Base-by-base conservation (phyloP, 2,113 vertebrate species). In the Apeltes quadracus region DNA sequence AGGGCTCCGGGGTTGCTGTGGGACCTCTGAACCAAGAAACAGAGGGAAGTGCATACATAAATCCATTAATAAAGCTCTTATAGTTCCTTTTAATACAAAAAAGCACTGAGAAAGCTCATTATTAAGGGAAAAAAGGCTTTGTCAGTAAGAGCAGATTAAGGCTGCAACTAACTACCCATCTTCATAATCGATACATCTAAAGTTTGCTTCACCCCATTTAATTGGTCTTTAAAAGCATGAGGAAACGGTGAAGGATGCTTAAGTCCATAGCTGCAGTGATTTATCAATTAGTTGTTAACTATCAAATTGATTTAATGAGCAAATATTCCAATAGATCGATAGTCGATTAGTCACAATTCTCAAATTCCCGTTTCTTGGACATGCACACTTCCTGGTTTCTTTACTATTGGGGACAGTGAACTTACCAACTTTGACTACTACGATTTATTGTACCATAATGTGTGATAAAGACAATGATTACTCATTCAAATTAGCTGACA, bases 1-100 rank as follows among this genome's bases (percentile, higher is more conserved):
- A 94, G 91, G 61, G 95, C 94, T 79, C 88, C 90, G 15, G 95
- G 95, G 73, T 92, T 94, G 84, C 73, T 94, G 87, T 94, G 93
- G 72, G 94, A 86, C 69, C 90, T 94, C 96, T 98, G 88, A 61
- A 89, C 22, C 29, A 5, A 18, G 84, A 12, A 61, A n/a, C 32
- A 34, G 10, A 56, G 3, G n/a, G 51, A 39, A 58, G 6, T 1
- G 68, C 7, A 58, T 3, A 51, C 1, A 48, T 67, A 4, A 75
- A 50, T 68, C 15, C 18, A n/a, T 16, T 18, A 61, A 61, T 50
- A 4, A 67, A 0, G 46, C 1, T 0, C 1, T 56, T 55, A 27
- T 1, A 18, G 22, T 57, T 53, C 15, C 53, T 56, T 22, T 57
- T 69, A n/a, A 25, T 38, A 11, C 59, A 66, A 0, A 58, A 7